Percentiles rank a stretch among this genome's conserved stretches.
Evolutionary conservation across 2,113 vertebrate species (phyloP).

Genomic region (Pithys albifrons): DNA sequence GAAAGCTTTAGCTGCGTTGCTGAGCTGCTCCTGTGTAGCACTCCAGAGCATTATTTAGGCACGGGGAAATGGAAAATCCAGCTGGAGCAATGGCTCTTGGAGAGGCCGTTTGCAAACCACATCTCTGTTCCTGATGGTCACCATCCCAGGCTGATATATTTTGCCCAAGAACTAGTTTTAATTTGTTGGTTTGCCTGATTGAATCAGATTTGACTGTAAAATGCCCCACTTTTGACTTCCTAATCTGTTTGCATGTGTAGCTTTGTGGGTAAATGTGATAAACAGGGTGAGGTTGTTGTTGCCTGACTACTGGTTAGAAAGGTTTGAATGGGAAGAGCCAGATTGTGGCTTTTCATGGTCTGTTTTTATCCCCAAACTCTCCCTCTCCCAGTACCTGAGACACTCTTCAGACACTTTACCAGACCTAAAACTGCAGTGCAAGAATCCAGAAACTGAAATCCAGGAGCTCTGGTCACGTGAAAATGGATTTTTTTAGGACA

Average conservation of each 20-base stretch:
- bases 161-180: neutral
- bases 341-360: neutral
- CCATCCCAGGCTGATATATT: neutral
- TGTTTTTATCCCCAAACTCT: neutral
- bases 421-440: neutral
- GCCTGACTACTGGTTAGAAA: neutral
- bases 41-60: neutral
- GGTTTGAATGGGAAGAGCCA: neutral
- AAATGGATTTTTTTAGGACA: neutral
- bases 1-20: constrained; percentile 19
- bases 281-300: neutral
- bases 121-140: neutral
- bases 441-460: neutral
- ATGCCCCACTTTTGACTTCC: neutral
- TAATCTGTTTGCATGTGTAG: neutral
- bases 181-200: neutral
- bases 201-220: neutral
- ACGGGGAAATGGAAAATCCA: neutral
- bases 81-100: neutral
- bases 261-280: neutral
- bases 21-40: neutral
- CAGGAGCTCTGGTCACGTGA: neutral
- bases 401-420: neutral
- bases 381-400: no score
- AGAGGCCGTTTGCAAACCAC: neutral